Percentiles rank a stretch among this genome's conserved stretches.
Conservation (phyloP, 2,888 invertebrate genomes). For the Thyatira batis region DNA sequence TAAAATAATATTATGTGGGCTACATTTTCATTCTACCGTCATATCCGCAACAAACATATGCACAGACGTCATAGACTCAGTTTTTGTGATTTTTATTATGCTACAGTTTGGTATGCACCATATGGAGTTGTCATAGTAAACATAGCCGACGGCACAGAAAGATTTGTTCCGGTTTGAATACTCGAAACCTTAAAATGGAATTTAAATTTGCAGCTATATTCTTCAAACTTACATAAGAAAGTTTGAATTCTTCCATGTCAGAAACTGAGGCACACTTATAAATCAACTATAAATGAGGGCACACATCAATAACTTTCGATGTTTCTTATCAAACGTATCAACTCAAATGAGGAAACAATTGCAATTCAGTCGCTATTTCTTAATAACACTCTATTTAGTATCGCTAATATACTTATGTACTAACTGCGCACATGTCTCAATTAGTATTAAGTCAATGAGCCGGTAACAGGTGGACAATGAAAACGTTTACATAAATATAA, state of each 20-base stretch:
- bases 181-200: background rate
- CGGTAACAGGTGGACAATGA: background rate
- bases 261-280: background rate
- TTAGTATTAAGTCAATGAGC: background rate
- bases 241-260: background rate
- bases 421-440: background rate
- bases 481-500: background rate
- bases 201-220: background rate
- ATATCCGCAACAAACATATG: constrained; percentile 46
- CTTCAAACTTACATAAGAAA: background rate
- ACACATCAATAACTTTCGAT: background rate
- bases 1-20: constrained; percentile 13
- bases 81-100: constrained; percentile 45
- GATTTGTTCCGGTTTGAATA: constrained; percentile 45
- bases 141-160: constrained; percentile 28
- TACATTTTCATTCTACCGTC: constrained; percentile 36
- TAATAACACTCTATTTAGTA: too few species aligned
- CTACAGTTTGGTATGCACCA: constrained; percentile 17
- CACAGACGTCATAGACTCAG: constrained; percentile 41
- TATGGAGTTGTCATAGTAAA: constrained; percentile 28
- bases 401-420: too few species aligned
- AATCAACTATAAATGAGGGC: background rate
- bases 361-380: background rate
- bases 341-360: background rate
- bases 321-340: background rate